Base-by-base conservation (phyloP, 1,140 invertebrate genomes). In the Drosophila setifemur region DNA sequence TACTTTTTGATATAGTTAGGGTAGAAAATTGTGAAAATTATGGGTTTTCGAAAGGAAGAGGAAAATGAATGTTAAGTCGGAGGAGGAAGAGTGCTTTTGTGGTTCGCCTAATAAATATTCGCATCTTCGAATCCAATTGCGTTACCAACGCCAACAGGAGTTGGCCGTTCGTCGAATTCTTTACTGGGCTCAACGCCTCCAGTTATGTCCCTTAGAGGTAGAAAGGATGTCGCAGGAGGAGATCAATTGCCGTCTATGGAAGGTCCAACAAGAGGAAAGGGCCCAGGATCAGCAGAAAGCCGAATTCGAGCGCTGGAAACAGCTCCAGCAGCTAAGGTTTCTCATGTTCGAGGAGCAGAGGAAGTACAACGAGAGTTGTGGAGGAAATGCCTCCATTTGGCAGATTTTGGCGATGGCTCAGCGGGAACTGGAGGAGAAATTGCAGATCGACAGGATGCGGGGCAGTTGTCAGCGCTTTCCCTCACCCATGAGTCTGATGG, bases 291-390 rank as follows among this genome's bases (percentile, higher is more conserved):
- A 14, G 3, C 60, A 14, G 0, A 12, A 16, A 5, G 21, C 19
- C 1, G 40, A 48, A 0, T 73, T 72, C 18, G 21, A 74, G 14
- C 76, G 67, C 1, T 88, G 70, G 76, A 53, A 75, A n/a, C 12
- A 66, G 29, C 16, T 88, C 1, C 31, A 42, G 14, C 9, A 71
- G 11, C 21, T 86, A 40, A 55, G 86, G 8, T 68, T 48, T 33
- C 14, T 70, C 3, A 72, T 88, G 64, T 66, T 72, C 14, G 57
- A 85, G 3, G 70, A 82, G 43, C 76, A 89, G 25, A 33, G 44
- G 1, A 72, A 70, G 9, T 63, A 75, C 33, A 55, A 70, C 8
- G 18, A 39, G 4, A 40, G 42, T 1, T 48, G 11, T 23, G 58
- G 49, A 0, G 50, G 52, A 0, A 39, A 37, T 9, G 19, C 42